phyloP scores from a whole-genome alignment of 1,140 invertebrate genomes.

The Chionoecetes opilio region DNA sequence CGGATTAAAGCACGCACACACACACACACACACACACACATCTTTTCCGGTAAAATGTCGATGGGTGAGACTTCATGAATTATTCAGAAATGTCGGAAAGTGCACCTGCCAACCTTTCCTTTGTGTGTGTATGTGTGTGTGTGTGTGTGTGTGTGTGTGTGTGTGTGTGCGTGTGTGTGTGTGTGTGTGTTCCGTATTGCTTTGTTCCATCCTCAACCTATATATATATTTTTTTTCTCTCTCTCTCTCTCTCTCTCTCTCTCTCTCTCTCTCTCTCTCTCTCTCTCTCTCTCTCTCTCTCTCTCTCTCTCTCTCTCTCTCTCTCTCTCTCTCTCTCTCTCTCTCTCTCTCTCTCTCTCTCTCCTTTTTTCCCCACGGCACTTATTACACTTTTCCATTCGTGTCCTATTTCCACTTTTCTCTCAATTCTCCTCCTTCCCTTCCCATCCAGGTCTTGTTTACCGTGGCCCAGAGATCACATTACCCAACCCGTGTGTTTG shows the following conservation, averaged over 20 bases:
- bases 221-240: neutral
- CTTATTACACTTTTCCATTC: neutral
- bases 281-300: slow-evolving; percentile 18
- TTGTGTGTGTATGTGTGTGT: slow-evolving; percentile 55
- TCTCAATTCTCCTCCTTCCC: neutral
- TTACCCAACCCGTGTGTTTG: neutral
- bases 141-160: slow-evolving; percentile 40
- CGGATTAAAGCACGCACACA: neutral
- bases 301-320: slow-evolving; percentile 27
- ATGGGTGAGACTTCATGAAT: neutral
- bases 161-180: neutral
- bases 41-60: neutral
- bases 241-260: neutral
- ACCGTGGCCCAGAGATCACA: neutral
- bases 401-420: neutral
- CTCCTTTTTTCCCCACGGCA: neutral
- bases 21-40: slow-evolving; percentile 42
- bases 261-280: neutral
- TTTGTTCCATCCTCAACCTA: neutral
- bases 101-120: neutral
- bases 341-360: neutral
- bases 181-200: too few species aligned
- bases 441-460: neutral
- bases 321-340: slow-evolving; percentile 25
- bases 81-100: neutral